phyloP scores from a whole-genome alignment of 2,113 vertebrate genomes.

The Carassius auratus region DNA sequence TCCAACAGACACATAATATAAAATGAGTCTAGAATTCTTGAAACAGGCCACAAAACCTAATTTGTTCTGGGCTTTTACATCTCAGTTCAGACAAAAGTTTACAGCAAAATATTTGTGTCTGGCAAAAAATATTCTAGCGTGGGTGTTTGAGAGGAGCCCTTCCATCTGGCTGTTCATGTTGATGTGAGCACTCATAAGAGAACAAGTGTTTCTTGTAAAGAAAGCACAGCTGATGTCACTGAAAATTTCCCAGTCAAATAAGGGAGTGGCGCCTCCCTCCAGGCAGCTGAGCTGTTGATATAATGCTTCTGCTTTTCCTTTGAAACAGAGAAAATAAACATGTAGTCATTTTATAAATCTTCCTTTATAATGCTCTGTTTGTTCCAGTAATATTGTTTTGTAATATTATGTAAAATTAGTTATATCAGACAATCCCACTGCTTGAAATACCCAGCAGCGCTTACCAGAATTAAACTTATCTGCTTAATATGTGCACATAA shows the following conservation, averaged over 20 bases:
- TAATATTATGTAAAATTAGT: background rate
- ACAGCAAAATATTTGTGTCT: slow-evolving; percentile 35
- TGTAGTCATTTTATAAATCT: background rate
- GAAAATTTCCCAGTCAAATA: slow-evolving; percentile 81
- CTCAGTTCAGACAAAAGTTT: slow-evolving; percentile 28
- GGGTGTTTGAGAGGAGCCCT: background rate
- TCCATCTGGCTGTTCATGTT: slow-evolving; percentile 9
- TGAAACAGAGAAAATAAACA: slow-evolving; percentile 57
- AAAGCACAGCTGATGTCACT: slow-evolving; percentile 54
- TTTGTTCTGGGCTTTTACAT: background rate
- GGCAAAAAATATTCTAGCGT: slow-evolving; percentile 24
- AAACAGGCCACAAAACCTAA: background rate
- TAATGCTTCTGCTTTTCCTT: slow-evolving; percentile 67
- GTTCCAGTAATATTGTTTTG: background rate
- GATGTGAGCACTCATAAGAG: slow-evolving; percentile 48
- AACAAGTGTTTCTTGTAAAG: slow-evolving; percentile 65
- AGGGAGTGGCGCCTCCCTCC: slow-evolving; percentile 67
- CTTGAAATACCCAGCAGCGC: background rate
- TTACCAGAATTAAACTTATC: background rate
- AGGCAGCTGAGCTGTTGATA: slow-evolving; percentile 69
- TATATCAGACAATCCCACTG: background rate
- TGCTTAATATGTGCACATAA: background rate
- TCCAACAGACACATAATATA: background rate
- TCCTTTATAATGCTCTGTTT: background rate
- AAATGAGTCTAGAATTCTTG: background rate